Base-by-base conservation (phyloP, 1,140 invertebrate genomes). In the Lethrus apterus region DNA sequence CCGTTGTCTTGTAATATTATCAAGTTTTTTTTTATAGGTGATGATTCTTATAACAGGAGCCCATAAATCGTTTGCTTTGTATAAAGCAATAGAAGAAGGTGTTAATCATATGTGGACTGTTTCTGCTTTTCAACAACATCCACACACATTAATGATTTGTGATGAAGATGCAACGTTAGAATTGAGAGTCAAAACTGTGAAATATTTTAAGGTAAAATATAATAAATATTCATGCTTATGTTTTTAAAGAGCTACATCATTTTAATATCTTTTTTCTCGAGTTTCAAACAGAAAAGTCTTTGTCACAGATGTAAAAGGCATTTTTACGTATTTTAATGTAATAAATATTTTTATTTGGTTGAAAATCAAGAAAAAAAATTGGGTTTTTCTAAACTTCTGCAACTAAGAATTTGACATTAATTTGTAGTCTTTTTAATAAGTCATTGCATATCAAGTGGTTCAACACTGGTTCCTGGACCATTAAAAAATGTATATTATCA, bases 21-120 rank as follows among this genome's bases (percentile, higher is more conserved):
- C 17, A 2, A 20, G 29, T 14, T 55, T 3, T 40, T 36, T 18
- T 51, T 55, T 59, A 23, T 63, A 89, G 86, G 91, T 97, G 7
- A 92, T 99, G 89, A 92, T 99, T 55, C 70, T 99, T 7, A 97
- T 99, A 20, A 98, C 93, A 14, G 96, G 96, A n/a, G 83, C 84
- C 19, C 89, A 96, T 67, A 99, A 99, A 72, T 83, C 96, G 3
- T 89, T 94, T 64, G 96, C 96, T 34, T 76, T 99, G 29, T 91
- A 96, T 65, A 93, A 93, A 70, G 94, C 95, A 2, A 89, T 98
- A 52, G 94, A 98, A 70, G 89, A 95, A 68, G 96, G 96, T 31
- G 80, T 99, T 2, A 98, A 93, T 73, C 96, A 99, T 71, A 99
- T 99, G 96, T 99, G 96, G 93, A 99, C 96, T 0, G 93, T 98